These are phyloP conservation scores for Leguminivora glycinivorella DNA, from an alignment of 1,140 invertebrate species.

Conservation along the genomic window DNA sequence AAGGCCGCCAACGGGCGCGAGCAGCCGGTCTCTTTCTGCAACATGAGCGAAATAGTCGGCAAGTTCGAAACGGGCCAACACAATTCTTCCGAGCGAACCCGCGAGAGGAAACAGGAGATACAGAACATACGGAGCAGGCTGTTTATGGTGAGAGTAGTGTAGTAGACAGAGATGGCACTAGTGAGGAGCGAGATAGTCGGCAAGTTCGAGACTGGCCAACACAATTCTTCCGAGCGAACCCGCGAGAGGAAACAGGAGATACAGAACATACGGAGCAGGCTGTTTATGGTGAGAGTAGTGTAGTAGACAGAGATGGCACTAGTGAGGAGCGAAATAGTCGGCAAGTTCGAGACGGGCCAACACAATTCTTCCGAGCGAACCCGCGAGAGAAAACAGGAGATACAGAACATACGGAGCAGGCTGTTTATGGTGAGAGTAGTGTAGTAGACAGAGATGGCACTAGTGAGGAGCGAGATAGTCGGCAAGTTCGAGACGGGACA, in stretches of 20 bases:
- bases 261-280: slow-evolving; percentile 88
- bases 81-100: slow-evolving; percentile 82
- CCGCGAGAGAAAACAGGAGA: slow-evolving; percentile 91
- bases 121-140: slow-evolving; percentile 89
- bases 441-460: too few relatives aligned
- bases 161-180: too few relatives aligned
- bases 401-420: slow-evolving; percentile 89
- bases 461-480: slow-evolving; percentile 91
- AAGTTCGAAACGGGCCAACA: slow-evolving; percentile 86
- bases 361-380: slow-evolving; percentile 82
- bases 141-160: slow-evolving; percentile 84
- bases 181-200: slow-evolving; percentile 90
- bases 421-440: slow-evolving; percentile 86
- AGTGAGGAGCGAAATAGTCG: slow-evolving; percentile 91
- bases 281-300: slow-evolving; percentile 86
- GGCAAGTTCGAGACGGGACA: slow-evolving; percentile 87
- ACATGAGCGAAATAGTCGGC: slow-evolving; percentile 91
- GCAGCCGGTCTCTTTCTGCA: slow-evolving; percentile 88
- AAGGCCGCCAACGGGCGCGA: slow-evolving; percentile 81
- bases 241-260: slow-evolving; percentile 94
- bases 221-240: slow-evolving; percentile 82
- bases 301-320: too few relatives aligned
- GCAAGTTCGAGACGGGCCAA: slow-evolving; percentile 86
- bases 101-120: slow-evolving; percentile 93
- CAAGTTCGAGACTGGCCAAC: slow-evolving; percentile 86